Conservation (phyloP, 2,797 vertebrate genomes). For the Tachyglossus aculeatus region DNA sequence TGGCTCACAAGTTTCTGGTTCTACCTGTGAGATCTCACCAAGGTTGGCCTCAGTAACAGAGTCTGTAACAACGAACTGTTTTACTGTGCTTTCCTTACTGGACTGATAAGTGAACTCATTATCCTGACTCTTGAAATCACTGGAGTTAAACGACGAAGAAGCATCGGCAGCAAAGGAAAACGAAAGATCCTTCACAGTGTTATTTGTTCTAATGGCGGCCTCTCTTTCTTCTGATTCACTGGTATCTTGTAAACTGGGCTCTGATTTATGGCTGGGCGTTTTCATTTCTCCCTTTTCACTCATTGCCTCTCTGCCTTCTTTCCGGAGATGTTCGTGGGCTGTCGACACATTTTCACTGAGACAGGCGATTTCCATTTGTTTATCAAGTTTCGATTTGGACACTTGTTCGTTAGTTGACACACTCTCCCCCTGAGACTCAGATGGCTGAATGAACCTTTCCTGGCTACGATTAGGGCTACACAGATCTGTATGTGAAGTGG, state of each 20-base stretch:
- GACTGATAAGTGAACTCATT: background rate
- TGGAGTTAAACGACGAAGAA: background rate
- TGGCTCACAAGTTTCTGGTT: conserved; percentile 1
- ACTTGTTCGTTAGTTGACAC: background rate
- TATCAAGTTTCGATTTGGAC: background rate
- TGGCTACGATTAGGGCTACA: background rate
- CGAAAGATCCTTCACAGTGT: background rate
- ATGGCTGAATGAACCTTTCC: conserved; percentile 9
- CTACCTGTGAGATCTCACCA: background rate
- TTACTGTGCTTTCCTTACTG: background rate
- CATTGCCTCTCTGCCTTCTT: background rate
- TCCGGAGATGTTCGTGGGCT: conserved; percentile 12
- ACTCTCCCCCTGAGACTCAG: background rate
- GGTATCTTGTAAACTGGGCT: background rate
- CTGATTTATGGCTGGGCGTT: too few species aligned
- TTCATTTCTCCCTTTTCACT: conserved; percentile 5
- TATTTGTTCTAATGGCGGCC: background rate
- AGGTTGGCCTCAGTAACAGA: background rate
- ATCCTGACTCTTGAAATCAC: background rate
- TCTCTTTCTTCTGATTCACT: background rate
- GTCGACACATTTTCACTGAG: background rate
- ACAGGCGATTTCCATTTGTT: background rate
- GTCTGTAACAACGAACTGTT: background rate
- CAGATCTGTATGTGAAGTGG: background rate
- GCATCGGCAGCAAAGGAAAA: conserved; percentile 11